phyloP scores from a whole-genome alignment of 2,888 invertebrate species.

The Coelinius sp. region DNA sequence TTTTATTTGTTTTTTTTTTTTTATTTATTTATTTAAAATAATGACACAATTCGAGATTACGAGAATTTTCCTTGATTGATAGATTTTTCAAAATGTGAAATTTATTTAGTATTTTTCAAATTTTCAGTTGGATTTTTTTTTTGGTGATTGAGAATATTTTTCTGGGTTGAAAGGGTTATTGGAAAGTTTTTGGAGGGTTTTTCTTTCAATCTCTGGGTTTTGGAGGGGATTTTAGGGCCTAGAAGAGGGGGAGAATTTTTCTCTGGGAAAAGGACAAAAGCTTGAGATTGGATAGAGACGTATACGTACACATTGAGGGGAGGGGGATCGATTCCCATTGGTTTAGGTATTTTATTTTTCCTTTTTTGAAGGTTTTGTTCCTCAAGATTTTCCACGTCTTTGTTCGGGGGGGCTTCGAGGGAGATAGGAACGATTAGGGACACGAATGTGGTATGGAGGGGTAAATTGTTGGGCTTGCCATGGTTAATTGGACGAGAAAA shows the following conservation, averaged over 20 bases:
- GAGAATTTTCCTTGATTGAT: conserved; percentile 28
- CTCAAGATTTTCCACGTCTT: background rate
- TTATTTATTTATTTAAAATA: too few relatives aligned
- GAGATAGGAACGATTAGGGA: background rate
- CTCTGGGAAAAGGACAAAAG: conserved; percentile 16
- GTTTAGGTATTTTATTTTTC: background rate
- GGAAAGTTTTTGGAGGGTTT: too few relatives aligned
- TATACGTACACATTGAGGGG: background rate
- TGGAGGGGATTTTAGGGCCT: conserved; percentile 46
- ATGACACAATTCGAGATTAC: background rate
- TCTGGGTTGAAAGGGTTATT: too few relatives aligned
- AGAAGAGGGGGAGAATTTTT: too few relatives aligned
- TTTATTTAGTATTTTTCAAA: too few relatives aligned
- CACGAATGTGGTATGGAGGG: background rate
- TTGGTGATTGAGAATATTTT: too few relatives aligned
- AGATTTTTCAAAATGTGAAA: too few relatives aligned
- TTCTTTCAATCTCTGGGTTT: too few relatives aligned
- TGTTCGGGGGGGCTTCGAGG: background rate
- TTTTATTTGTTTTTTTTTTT: background rate
- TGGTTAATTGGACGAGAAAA: conserved; percentile 12
- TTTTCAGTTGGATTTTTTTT: too few relatives aligned
- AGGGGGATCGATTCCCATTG: conserved; percentile 25
- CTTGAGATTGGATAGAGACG: conserved; percentile 21
- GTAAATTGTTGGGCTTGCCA: conserved; percentile 3
- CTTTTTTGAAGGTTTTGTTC: background rate